These are phyloP conservation scores for Brachionus koreanus DNA, from an alignment of 1,140 invertebrate genomes.

Conservation along the genomic window DNA sequence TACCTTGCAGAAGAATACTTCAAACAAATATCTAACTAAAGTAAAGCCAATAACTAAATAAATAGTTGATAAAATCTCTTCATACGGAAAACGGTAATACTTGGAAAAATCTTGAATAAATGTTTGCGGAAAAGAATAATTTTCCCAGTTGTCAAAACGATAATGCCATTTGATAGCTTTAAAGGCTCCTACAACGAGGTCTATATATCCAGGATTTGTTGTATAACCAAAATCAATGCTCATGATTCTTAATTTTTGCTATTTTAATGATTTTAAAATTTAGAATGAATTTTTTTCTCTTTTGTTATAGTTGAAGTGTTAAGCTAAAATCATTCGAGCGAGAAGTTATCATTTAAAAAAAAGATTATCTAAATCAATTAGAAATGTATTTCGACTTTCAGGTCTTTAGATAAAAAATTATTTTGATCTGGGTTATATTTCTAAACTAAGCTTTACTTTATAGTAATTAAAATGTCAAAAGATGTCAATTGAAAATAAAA, in stretches of 20 bases:
- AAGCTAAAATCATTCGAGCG: slow-evolving; percentile 1
- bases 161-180: slow-evolving; percentile 17
- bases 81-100: not conserved
- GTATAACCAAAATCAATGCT: slow-evolving; percentile 27
- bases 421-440: not conserved
- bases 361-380: not conserved
- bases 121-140: slow-evolving; percentile 15
- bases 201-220: not conserved
- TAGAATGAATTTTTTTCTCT: not conserved
- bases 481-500: not conserved
- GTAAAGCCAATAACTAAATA: slow-evolving; percentile 2
- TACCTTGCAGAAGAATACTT: slow-evolving; percentile 1
- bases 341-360: not conserved
- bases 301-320: not conserved
- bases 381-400: not conserved
- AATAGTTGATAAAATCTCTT: not conserved
- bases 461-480: not conserved
- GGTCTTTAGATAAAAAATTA: not conserved
- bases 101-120: not conserved
- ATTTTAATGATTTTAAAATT: not conserved
- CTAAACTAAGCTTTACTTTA: not conserved
- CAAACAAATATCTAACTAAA: not conserved
- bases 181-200: not conserved
- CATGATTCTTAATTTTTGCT: not conserved
- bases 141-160: slow-evolving; percentile 10